Evolutionary conservation across 2,888 invertebrate genomes (phyloP), one percentile per base, ranked within the genome.

Genomic region (Chamaedrilus cognettii): DNA sequence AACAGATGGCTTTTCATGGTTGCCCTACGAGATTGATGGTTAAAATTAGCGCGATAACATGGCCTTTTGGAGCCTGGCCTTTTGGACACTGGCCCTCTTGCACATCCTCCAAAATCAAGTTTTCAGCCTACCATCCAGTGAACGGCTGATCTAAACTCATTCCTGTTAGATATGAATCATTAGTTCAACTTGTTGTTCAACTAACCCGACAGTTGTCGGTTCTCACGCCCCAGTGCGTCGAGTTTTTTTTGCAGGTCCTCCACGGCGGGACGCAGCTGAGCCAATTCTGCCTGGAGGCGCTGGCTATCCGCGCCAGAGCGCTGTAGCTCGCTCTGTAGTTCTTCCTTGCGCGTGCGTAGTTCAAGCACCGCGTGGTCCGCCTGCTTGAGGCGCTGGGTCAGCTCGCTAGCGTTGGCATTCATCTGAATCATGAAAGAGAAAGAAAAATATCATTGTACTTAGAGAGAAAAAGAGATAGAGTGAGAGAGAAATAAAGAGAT

Each of bases 211-310:
- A 99, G 88, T 87, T 96, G 96, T 90, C 96, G 97, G 89, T 98
- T 98, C 86, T 99, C 99, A 81, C 97, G 91, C 78, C 90, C 90
- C 77, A 99, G 89, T 80, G 91, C 91, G 83, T 94, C 94, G 87
- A 95, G 96, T 85, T 93, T 91, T 85, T 99, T 98, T 79, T 94
- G 91, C 78, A 95, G 93, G 88, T 98, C 98, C 87, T 97, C 96
- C 84, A 96, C 89, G 85, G 96, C 94, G 83, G 96, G 93, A 79
- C 89, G 89, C 85, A 94, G 88, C 81, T 96, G 93, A 86, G 92
- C 91, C 78, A 96, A 87, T 84, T 99, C 98, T 72, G 90, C 90
- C 81, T 92, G 90, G 86, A 96, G 95, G 87, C 89, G 89, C 86
- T 76, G 74, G 72, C 82, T 83, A 67, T 81, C 96, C 91, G 80